phyloP scores from a whole-genome alignment of 2,113 vertebrate genomes.

The Oryzias woworae region DNA sequence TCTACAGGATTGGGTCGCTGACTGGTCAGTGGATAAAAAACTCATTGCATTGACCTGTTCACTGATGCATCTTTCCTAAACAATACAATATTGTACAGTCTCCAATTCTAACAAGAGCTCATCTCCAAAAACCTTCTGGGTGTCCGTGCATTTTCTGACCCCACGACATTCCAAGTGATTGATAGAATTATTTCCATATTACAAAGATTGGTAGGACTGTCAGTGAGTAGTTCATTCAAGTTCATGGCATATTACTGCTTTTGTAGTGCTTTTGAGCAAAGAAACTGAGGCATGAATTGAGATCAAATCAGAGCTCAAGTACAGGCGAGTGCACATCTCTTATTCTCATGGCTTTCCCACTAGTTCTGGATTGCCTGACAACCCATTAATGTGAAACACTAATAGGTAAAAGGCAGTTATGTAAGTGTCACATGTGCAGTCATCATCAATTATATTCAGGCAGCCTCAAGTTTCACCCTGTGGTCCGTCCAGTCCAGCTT shows the following conservation, averaged over 20 bases:
- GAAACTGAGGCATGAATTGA: constrained; percentile 9
- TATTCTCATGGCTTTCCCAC: background rate
- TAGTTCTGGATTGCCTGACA: constrained; percentile 8
- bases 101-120: constrained; percentile 6
- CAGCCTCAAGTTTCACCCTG: constrained; percentile 42
- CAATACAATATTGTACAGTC: constrained; percentile 3
- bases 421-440: constrained; percentile 53
- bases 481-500: constrained; percentile 31
- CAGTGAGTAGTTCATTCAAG: constrained; percentile 24
- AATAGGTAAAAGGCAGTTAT: constrained; percentile 50
- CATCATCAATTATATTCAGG: constrained; percentile 54
- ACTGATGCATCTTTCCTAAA: constrained; percentile 13
- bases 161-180: constrained; percentile 21
- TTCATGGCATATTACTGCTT: constrained; percentile 10
- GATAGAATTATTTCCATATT: constrained; percentile 40
- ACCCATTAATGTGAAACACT: constrained; percentile 19
- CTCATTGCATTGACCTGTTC: background rate
- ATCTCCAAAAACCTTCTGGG: constrained; percentile 4
- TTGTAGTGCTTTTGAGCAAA: constrained; percentile 14
- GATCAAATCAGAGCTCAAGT: constrained; percentile 3
- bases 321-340: background rate
- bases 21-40: constrained; percentile 2
- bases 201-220: constrained; percentile 26
- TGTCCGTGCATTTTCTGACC: constrained; percentile 3
- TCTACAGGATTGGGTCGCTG: no score